Percentiles rank a stretch among this genome's conserved stretches.
Evolutionary conservation across 2,113 vertebrate species (phyloP).

Genomic region (Corapipo altera): DNA sequence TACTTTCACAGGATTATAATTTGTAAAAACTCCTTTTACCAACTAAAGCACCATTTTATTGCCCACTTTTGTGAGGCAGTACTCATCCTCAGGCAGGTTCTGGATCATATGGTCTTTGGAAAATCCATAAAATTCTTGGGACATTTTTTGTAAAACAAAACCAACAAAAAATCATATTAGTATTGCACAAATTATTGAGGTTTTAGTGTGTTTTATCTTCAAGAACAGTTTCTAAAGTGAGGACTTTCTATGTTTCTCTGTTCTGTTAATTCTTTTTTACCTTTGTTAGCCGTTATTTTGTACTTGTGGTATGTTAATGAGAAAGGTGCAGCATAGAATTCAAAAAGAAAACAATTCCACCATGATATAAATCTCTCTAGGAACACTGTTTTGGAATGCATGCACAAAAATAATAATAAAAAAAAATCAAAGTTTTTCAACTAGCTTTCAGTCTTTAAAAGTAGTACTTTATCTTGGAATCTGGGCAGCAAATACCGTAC

Average conservation of each 20-base stretch:
- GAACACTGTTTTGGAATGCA: neutral
- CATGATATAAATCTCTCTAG: neutral
- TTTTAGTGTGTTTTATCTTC: neutral
- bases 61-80: neutral
- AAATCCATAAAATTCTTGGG: neutral
- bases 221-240: neutral
- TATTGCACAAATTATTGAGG: neutral
- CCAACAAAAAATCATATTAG: neutral
- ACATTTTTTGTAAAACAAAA: neutral
- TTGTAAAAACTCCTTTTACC: neutral
- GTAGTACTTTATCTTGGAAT: neutral
- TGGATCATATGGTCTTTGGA: neutral
- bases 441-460: neutral
- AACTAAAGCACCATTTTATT: neutral
- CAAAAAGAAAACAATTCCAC: neutral
- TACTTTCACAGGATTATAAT: neutral
- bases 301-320: neutral
- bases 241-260: neutral
- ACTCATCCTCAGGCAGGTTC: neutral
- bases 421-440: neutral
- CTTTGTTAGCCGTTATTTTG: neutral
- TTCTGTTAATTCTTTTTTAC: neutral
- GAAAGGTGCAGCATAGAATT: neutral
- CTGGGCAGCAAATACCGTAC: neutral
- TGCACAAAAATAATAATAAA: neutral